Percentiles rank a stretch among this genome's conserved stretches.
Evolutionary conservation across 2,888 invertebrate species (phyloP).

Genomic region (Standfussiana lucernea): DNA sequence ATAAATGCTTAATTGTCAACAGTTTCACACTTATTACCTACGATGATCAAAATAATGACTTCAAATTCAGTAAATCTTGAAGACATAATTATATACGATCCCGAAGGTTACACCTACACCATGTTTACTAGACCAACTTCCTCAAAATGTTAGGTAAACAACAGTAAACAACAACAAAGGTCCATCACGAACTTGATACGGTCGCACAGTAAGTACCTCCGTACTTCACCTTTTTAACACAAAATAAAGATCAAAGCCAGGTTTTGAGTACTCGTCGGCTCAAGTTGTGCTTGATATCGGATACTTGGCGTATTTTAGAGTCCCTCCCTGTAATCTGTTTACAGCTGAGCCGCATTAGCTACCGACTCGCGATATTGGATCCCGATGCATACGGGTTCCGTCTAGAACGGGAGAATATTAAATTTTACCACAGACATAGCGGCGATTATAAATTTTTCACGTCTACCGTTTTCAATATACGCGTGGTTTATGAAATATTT

Average conservation of each 20-base stretch:
- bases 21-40: neutral
- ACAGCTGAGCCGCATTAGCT: constrained; percentile 67
- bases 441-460: constrained; percentile 59
- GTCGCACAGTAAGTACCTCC: constrained; percentile 24
- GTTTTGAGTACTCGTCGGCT: constrained; percentile 70
- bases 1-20: neutral
- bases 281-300: constrained; percentile 71
- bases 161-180: constrained; percentile 40
- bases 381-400: constrained; percentile 63
- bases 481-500: constrained; percentile 45
- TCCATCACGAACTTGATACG: constrained; percentile 55
- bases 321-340: constrained; percentile 68
- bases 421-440: constrained; percentile 55
- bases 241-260: constrained; percentile 73
- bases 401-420: constrained; percentile 59
- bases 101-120: neutral
- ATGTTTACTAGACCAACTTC: constrained; percentile 21
- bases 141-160: constrained; percentile 40
- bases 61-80: neutral
- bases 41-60: neutral
- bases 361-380: constrained; percentile 67
- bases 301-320: constrained; percentile 65
- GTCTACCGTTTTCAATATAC: constrained; percentile 58
- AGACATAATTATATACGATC: neutral
- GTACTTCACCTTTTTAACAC: constrained; percentile 71